Percentiles rank a stretch among this genome's conserved stretches.
Evolutionary conservation across 2,888 invertebrate species (phyloP).

Genomic region (Acanthosepion lycidas): DNA sequence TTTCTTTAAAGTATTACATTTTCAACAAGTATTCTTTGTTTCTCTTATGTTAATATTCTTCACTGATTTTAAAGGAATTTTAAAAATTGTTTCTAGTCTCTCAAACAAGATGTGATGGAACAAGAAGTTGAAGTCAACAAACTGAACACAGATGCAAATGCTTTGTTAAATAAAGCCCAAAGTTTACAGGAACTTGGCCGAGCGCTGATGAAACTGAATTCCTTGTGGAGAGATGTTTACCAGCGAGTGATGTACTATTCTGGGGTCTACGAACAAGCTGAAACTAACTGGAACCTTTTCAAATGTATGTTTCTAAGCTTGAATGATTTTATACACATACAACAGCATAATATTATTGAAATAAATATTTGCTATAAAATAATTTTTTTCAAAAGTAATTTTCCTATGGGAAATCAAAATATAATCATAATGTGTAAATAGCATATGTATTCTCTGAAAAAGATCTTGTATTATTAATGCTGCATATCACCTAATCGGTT

Average conservation of each 20-base stretch:
- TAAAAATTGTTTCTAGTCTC: slow-evolving; percentile 55
- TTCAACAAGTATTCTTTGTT: background rate
- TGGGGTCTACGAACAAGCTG: slow-evolving; percentile 63
- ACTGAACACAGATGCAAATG: slow-evolving; percentile 63
- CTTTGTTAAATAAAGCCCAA: slow-evolving; percentile 63
- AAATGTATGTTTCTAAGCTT: slow-evolving; percentile 57
- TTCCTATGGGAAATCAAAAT: background rate
- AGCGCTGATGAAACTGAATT: slow-evolving; percentile 65
- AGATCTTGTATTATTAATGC: too few relatives aligned
- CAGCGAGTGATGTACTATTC: slow-evolving; percentile 68
- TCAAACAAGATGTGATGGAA: slow-evolving; percentile 62
- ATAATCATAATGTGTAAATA: too few relatives aligned
- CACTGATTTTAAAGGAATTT: background rate
- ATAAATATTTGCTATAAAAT: background rate
- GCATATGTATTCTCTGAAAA: too few relatives aligned
- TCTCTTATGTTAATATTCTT: background rate
- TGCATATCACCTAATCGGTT: too few relatives aligned
- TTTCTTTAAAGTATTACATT: background rate
- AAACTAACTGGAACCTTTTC: slow-evolving; percentile 68
- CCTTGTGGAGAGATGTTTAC: slow-evolving; percentile 69
- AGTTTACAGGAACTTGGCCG: slow-evolving; percentile 67
- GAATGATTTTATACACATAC: background rate
- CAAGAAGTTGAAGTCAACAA: slow-evolving; percentile 62
- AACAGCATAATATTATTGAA: background rate
- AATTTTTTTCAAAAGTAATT: background rate